A percentile compares a stretch with the other conserved stretches of the same genome.
These are phyloP conservation scores for Sphaeridia pumilis DNA, from an alignment of 2,888 invertebrate genomes.

Conservation along the genomic window DNA sequence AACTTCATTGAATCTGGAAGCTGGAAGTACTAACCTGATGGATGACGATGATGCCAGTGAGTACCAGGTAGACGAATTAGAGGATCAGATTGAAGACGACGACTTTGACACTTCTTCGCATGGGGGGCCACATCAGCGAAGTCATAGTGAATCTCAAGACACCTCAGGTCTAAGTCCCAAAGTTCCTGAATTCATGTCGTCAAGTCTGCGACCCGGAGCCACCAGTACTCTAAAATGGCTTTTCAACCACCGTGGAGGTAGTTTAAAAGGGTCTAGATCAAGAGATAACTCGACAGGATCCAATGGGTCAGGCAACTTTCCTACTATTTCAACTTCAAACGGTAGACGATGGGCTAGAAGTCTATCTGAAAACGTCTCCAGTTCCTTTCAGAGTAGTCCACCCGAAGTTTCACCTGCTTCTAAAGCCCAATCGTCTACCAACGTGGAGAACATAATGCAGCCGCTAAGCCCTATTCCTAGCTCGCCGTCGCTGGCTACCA, in stretches of 20 bases:
- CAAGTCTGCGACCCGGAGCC: not conserved
- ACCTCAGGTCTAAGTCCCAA: not conserved
- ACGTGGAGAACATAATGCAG: conserved; percentile 44
- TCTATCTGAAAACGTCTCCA: conserved; percentile 48
- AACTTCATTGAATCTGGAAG: conserved; percentile 24
- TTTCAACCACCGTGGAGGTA: not conserved
- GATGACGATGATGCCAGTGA: conserved; percentile 24
- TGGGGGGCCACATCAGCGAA: conserved; percentile 20
- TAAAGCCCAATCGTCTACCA: conserved; percentile 33
- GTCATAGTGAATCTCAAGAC: conserved; percentile 32
- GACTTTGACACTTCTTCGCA: not conserved
- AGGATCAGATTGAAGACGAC: conserved; percentile 7
- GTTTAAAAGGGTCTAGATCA: not conserved
- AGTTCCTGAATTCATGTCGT: not conserved
- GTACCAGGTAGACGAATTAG: conserved; percentile 9
- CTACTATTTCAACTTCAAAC: conserved; percentile 1
- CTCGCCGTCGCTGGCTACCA: conserved; percentile 46
- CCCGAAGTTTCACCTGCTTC: conserved; percentile 74
- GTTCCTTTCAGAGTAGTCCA: conserved; percentile 61
- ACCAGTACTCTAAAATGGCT: not conserved
- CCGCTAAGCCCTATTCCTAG: conserved; percentile 81
- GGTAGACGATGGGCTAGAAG: conserved; percentile 37
- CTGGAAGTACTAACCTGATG: conserved; percentile 23
- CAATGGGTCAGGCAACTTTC: not conserved
- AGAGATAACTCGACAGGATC: not conserved